Evolutionary conservation across 2,888 invertebrate species (phyloP).

Genomic region (Mylabris sibirica): DNA sequence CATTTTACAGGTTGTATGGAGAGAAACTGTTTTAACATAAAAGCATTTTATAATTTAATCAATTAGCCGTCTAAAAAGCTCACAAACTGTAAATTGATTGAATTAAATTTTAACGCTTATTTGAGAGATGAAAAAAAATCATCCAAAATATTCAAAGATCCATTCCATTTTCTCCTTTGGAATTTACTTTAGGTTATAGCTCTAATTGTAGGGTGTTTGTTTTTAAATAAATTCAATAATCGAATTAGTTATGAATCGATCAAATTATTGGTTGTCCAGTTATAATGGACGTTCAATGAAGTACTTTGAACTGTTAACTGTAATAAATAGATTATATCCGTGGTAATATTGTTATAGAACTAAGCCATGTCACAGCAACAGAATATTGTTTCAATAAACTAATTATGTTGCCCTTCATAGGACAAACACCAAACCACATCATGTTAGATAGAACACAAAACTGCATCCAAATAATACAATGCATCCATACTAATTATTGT

Average conservation of each 20-base stretch:
- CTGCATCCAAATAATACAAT: slow-evolving; percentile 36
- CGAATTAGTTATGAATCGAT: slow-evolving; percentile 16
- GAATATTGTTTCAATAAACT: slow-evolving; percentile 54
- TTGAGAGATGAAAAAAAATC: neutral
- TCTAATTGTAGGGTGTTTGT: neutral
- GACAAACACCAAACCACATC: slow-evolving; percentile 50
- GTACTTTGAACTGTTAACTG: slow-evolving; percentile 46
- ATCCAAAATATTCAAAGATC: slow-evolving; percentile 4
- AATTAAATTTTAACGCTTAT: slow-evolving; percentile 24
- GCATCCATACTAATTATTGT: slow-evolving; percentile 16
- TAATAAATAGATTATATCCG: slow-evolving; percentile 50
- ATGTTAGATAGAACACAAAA: slow-evolving; percentile 43
- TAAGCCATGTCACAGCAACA: slow-evolving; percentile 45
- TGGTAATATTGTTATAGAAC: slow-evolving; percentile 46
- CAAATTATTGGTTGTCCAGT: slow-evolving; percentile 29
- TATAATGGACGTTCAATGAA: slow-evolving; percentile 34
- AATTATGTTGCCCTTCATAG: slow-evolving; percentile 53
- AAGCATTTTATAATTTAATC: slow-evolving; percentile 55
- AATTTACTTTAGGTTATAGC: too few relatives aligned
- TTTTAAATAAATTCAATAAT: neutral
- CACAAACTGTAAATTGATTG: slow-evolving; percentile 48
- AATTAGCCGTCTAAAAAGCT: slow-evolving; percentile 53
- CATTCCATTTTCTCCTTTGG: neutral
- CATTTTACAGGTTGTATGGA: slow-evolving; percentile 55
- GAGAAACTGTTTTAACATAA: slow-evolving; percentile 54